These are phyloP conservation scores for Mormyrus iriodes DNA, from an alignment of 2,113 vertebrate genomes.

Conservation along the genomic window DNA sequence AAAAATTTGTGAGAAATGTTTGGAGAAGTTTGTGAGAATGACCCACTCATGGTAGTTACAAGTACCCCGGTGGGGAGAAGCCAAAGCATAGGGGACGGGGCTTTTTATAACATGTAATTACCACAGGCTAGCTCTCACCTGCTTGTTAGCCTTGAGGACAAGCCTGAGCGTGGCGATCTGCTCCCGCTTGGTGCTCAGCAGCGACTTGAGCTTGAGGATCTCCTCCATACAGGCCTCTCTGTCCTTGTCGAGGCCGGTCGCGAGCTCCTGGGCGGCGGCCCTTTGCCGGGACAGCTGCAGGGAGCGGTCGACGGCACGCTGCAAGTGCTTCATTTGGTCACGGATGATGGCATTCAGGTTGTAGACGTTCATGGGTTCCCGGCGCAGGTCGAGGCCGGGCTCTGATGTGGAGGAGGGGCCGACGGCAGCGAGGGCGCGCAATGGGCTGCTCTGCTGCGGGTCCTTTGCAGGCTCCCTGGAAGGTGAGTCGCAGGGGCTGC, in stretches of 20 bases:
- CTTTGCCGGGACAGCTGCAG: slow-evolving; percentile 88
- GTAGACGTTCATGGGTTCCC: slow-evolving; percentile 98
- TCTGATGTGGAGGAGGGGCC: slow-evolving; percentile 75
- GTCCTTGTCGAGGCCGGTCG: slow-evolving; percentile 87
- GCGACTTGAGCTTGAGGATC: slow-evolving; percentile 90
- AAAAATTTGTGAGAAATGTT: no score
- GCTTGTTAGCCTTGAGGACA: slow-evolving; percentile 95
- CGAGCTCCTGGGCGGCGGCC: slow-evolving; percentile 84
- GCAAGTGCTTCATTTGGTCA: slow-evolving; percentile 96
- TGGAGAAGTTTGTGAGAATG: neutral
- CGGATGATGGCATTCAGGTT: slow-evolving; percentile 96
- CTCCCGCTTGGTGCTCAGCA: slow-evolving; percentile 93
- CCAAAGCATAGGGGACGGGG: neutral
- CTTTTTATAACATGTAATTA: neutral
- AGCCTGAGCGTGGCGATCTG: slow-evolving; percentile 93
- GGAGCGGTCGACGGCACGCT: slow-evolving; percentile 90
- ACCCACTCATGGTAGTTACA: neutral
- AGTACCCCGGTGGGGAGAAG: neutral
- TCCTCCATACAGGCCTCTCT: slow-evolving; percentile 96
- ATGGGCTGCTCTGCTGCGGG: slow-evolving; percentile 66
- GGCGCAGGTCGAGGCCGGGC: slow-evolving; percentile 79
- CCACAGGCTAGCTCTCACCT: slow-evolving; percentile 62
- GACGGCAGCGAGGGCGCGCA: slow-evolving; percentile 64
- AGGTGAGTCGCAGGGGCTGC: slow-evolving; percentile 49
- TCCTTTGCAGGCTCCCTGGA: slow-evolving; percentile 65